These are phyloP conservation scores for Elgaria multicarinata DNA, from an alignment of 2,113 vertebrate genomes.

Conservation along the genomic window DNA sequence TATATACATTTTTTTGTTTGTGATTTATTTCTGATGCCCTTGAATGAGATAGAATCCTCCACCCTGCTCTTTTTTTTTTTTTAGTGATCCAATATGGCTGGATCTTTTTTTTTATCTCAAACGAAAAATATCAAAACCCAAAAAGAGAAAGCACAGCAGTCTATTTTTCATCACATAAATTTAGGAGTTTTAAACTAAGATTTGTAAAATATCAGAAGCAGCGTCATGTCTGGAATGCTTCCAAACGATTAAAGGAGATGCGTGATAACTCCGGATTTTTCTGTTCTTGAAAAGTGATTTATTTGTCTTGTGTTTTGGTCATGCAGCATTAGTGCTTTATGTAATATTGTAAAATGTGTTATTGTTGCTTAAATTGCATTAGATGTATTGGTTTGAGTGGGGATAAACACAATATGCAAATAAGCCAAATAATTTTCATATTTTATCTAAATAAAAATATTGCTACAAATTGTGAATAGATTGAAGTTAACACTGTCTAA, in stretches of 20 bases:
- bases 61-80: background rate
- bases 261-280: background rate
- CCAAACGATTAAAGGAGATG: conserved; percentile 28
- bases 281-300: conserved; percentile 10
- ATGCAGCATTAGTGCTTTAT: background rate
- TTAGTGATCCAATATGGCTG: conserved; percentile 43
- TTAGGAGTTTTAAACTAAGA: conserved; percentile 2
- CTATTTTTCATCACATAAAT: conserved; percentile 11
- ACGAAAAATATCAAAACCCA: background rate
- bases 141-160: conserved; percentile 5
- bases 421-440: background rate
- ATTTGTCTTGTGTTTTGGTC: conserved; percentile 33
- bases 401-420: background rate
- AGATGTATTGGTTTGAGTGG: background rate
- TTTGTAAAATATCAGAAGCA: conserved; percentile 2
- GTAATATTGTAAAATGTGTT: background rate
- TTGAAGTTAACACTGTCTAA: background rate
- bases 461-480: background rate
- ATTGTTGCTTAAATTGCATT: background rate
- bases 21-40: background rate
- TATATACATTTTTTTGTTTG: conserved; percentile 50
- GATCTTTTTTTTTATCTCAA: conserved; percentile 27
- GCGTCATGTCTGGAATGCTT: conserved; percentile 37
- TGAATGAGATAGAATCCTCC: conserved; percentile 13
- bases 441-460: background rate